Evolutionary conservation across 2,113 vertebrate species (phyloP).

Genomic region (Budorcas taxicolor): DNA sequence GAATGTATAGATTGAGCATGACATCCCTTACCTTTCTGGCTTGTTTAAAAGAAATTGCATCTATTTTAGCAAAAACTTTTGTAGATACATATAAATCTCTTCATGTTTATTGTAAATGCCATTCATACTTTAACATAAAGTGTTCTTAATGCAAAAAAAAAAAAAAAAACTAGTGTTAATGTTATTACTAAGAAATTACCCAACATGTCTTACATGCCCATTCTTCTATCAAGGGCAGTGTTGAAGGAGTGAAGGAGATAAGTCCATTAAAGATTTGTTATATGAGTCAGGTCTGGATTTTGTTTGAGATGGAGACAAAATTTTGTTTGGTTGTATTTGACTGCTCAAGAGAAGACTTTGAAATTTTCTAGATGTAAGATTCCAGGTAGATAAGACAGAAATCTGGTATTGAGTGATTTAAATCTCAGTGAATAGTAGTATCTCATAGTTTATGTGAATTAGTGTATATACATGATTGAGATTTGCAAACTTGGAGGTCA

Average conservation of each 20-base stretch:
- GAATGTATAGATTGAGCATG: background rate
- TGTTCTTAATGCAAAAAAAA: background rate
- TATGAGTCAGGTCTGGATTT: background rate
- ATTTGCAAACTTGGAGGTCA: background rate
- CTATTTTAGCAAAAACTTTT: slow-evolving; percentile 20
- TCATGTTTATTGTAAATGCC: slow-evolving; percentile 19
- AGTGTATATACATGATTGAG: background rate
- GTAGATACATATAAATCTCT: background rate
- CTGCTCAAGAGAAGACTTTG: background rate
- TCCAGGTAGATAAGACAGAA: background rate
- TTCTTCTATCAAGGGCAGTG: background rate
- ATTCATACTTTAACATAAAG: slow-evolving; percentile 11
- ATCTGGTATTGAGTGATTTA: background rate
- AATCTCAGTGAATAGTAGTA: background rate
- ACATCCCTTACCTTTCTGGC: slow-evolving; percentile 25
- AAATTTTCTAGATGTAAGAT: background rate
- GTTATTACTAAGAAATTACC: background rate
- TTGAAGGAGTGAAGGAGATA: background rate
- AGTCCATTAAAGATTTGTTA: background rate
- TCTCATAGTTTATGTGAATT: background rate
- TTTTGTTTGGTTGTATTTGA: background rate
- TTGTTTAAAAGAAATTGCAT: background rate
- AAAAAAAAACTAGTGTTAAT: background rate
- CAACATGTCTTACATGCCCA: background rate
- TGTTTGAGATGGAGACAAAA: background rate